Evolutionary conservation across 92 coral and sea anemone genomes (phyloP), one percentile per base, ranked within the genome.

Genomic region (Bergia sp.): DNA sequence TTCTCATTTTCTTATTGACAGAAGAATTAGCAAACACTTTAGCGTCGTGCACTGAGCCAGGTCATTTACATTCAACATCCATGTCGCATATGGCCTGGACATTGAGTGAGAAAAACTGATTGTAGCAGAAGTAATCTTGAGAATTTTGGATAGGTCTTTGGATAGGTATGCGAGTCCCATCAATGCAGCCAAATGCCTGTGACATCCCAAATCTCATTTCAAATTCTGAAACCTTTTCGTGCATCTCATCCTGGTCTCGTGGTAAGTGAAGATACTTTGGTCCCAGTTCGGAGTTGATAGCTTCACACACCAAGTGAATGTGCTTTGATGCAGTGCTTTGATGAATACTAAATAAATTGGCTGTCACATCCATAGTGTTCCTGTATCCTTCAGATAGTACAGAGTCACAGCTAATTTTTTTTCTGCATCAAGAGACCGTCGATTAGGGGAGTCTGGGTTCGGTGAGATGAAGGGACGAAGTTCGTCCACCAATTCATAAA

Each of bases 341-440:
- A 74, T 90, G 92, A 49, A 90, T 80, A 7, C 92, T 90, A 80
- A 90, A 86, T 3, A 86, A 18, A 77, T 81, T 91, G 15, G 90
- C 93, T 12, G 93, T 90, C 90, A 90, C 86, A 88, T 57, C 88
- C 53, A 29, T 29, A 29, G 29, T 29, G 29, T 29, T 29, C 29
- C 29, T 29, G 29, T 29, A 29, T 29, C 29, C 29, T 29, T 29
- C 29, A 29, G 29, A 29, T 29, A 29, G 29, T 29, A 29, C 29
- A 29, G 29, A 29, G 29, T 29, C 29, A 29, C 29, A 66, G 93
- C 91, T 44, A 91, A 75, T 45, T 85, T 88, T 66, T 91, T 91
- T 36, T 91, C 93, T 42, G 89, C 78, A 18, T 73, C 82, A 23
- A 91, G 93, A 65, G 82, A 73, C 76, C 93, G 44, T 5, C 57